Base-by-base conservation (phyloP, 2,113 vertebrate species). In the Petrocephalus zakoni region DNA sequence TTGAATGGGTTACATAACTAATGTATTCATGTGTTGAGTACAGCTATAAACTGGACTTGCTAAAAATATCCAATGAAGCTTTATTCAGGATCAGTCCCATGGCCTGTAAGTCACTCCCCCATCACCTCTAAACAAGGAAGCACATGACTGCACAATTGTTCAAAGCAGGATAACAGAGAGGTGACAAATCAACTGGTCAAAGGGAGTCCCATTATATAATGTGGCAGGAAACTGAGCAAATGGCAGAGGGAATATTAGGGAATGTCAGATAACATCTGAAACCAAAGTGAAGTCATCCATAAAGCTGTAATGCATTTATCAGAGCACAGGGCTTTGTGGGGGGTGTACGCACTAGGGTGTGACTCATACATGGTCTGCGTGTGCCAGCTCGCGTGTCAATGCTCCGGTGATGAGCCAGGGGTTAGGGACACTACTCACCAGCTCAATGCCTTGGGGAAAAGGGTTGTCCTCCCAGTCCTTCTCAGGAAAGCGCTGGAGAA, bases 401-500 rank as follows among this genome's bases (percentile, higher is more conserved):
- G 61, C 2, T 64, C n/a, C 61, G 25, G 61, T 13, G 25, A 29
- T 13, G 61, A 0, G 10, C 11, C n/a, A 68, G 61, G n/a, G n/a
- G n/a, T 13, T 68, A n/a, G 4, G 25, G 61, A 68, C 1, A 10
- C 61, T 37, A 95, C 97, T 97, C 93, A 99, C 98, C 96, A 99
- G 95, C 94, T 99, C 97, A 83, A 99, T 95, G 92, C 98, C 98
- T 91, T 99, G 98, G 2, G 98, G 98, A 90, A 99, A 99, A 10
- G 98, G 97, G 93, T 97, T 99, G 94, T 99, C 98, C 94, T 99
- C 98, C 98, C 98, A 99, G 92, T 99, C 98, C 94, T 98, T 99
- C 95, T 99, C 98, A 4, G 98, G 98, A 93, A 99, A 99, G 89
- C 98, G 97, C 95, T 99, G 98, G 83, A 98, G 95, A 91, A 99